Base-by-base conservation (phyloP, 2,797 vertebrate genomes). In the Etheostoma nigrum region DNA sequence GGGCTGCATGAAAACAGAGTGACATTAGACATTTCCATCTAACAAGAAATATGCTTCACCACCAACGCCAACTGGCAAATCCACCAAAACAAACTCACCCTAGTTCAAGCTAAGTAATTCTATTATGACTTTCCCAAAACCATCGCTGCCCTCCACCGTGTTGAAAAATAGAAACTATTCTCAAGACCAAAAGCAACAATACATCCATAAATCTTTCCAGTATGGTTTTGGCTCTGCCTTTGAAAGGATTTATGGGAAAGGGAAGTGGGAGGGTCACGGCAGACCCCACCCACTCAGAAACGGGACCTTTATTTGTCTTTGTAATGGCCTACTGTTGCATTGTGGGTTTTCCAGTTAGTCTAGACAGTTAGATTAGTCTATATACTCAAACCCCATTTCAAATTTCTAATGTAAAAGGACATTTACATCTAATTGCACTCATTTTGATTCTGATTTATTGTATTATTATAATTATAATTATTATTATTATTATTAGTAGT, bases 231-330 rank as follows among this genome's bases (percentile, higher is more conserved):
- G 64, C 65, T 82, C 73, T 68, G 76, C 64, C 76, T 89, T 86
- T 86, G 69, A 84, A 87, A 81, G 69, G 86, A 89, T 90, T 92
- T 86, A 91, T 91, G 85, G 73, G 79, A 77, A 86, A 48, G 68
- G 84, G 85, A 87, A 86, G 74, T 84, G 72, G 85, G 88, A 70
- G 86, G 81, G 82, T 87, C 76, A 63, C 30, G 40, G 52, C 66
- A 79, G 65, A 83, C 88, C 82, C 62, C 86, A 74, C 88, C 88
- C 83, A 78, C 78, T 42, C 47, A 69, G 59, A 57, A 89, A 69
- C 74, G 6, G 84, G 81, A 86, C 86, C 83, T 88, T 87, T 85
- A 84, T 82, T 83, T 82, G 67, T 82, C 51, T 85, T 51, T 74
- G 47, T 5, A 51, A 58, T 63, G 74, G 78, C 76, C 82, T 55